Evolutionary conservation across 2,113 vertebrate species (phyloP).

Genomic region (Rattus rattus): DNA sequence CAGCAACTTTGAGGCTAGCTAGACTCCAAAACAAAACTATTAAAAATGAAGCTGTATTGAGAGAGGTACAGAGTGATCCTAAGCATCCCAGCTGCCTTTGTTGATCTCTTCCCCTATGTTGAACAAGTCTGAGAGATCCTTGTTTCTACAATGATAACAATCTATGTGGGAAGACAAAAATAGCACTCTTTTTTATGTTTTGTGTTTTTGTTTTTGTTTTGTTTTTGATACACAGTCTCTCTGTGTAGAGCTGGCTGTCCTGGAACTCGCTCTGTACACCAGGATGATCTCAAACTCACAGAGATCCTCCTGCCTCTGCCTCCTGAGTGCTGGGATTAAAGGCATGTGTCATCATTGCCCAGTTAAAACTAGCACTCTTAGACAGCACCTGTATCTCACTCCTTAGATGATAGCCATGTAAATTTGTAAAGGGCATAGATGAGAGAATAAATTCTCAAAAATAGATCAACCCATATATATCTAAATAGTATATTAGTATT

Average conservation of each 20-base stretch:
- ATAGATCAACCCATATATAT: not conserved
- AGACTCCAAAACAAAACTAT: not conserved
- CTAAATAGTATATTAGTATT: not conserved
- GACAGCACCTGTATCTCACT: not conserved
- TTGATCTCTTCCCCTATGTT: not conserved
- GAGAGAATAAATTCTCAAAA: constrained; percentile 54
- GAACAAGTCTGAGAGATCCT: constrained; percentile 8
- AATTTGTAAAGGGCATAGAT: constrained; percentile 43
- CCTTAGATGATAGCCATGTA: constrained; percentile 12
- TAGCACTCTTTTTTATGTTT: not conserved
- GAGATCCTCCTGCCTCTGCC: no score
- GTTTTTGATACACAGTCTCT: no score
- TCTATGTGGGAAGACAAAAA: constrained; percentile 50
- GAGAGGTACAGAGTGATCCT: not conserved
- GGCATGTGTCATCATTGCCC: no score
- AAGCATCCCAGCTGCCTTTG: constrained; percentile 7
- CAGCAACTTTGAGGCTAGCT: not conserved
- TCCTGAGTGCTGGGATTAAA: no score
- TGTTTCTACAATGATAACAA: constrained; percentile 20
- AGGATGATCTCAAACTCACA: no score
- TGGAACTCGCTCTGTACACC: no score
- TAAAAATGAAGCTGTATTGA: not conserved
- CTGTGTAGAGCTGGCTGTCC: no score
- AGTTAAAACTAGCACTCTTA: constrained; percentile 19
- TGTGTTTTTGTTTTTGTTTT: no score